Evolutionary conservation across 2,888 invertebrate genomes (phyloP), one percentile per base, ranked within the genome.

Genomic region (Bimastos eiseni): DNA sequence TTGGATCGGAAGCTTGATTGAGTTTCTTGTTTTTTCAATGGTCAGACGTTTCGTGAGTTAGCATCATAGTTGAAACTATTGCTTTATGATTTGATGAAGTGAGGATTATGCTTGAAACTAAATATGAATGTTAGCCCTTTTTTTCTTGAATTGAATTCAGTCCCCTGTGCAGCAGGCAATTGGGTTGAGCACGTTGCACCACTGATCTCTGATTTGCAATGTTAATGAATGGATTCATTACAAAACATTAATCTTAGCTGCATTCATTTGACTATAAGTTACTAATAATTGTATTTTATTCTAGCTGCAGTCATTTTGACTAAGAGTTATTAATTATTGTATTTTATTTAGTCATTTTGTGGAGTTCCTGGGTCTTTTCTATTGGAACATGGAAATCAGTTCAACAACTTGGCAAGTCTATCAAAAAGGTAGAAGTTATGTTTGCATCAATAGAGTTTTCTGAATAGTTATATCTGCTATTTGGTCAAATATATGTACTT

Each of bases 381-480:
- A 24, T 86, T 21, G 21, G 86, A 34, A 36, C 86, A 86, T 36
- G 86, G 86, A 21, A 36, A 86, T 86, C 86, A 86, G 24, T 86
- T 36, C 37, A 24, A 86, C 24, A 34, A 21, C 36, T n/a, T 36
- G 37, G 21, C 37, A 24, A 36, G 37, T 34, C 37, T 86, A 34
- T n/a, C 86, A 86, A 86, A 36, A 86, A 86, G 86, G 86, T 86
- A 70, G 70, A 70, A 70, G 30, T n/a, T 70, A 70, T 70, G n/a
- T 0, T n/a, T 70, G n/a, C 70, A 70, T 70, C 30, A 70, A n/a
- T 70, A n/a, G 1, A 8, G n/a, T 70, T 30, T 70, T 13, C 70
- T n/a, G n/a, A 70, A 30, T n/a, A 70, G 70, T 70, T 30, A 30
- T 70, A 5, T 70, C 13, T 70, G 70, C n/a, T 70, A 2, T n/a